Conservation (phyloP, 2,797 vertebrate genomes). For the Moxostoma hubbsi region DNA sequence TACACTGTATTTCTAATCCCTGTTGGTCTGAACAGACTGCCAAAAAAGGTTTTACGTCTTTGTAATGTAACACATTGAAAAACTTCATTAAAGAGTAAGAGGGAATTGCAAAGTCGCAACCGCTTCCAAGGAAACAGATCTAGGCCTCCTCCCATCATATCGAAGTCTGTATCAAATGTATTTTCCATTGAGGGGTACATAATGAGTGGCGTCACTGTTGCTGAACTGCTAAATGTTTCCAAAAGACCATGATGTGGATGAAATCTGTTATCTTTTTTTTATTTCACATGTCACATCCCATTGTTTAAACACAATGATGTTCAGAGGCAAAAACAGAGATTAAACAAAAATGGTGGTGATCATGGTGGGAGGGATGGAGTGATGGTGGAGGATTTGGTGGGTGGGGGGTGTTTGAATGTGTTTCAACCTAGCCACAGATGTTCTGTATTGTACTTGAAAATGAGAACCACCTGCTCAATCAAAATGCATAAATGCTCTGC, state of each 20-base stretch:
- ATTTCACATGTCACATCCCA: conserved; percentile 54
- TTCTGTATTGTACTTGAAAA: conserved; percentile 61
- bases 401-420: conserved; percentile 33
- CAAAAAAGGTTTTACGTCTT: conserved; percentile 36
- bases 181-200: conserved; percentile 33
- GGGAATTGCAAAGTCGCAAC: conserved; percentile 47
- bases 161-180: conserved; percentile 19
- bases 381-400: conserved; percentile 34
- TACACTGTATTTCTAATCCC: conserved; percentile 19
- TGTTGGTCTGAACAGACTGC: conserved; percentile 10
- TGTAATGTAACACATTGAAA: conserved; percentile 31
- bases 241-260: conserved; percentile 33
- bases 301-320: conserved; percentile 55
- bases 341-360: conserved; percentile 36
- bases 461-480: conserved; percentile 61
- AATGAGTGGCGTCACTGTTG: conserved; percentile 38
- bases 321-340: conserved; percentile 52
- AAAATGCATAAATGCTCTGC: conserved; percentile 52
- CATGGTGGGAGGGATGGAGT: conserved; percentile 28
- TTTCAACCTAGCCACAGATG: conserved; percentile 60
- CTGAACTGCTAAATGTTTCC: conserved; percentile 42
- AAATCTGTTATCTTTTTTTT: conserved; percentile 58
- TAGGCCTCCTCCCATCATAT: conserved; percentile 17
- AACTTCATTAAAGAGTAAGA: conserved; percentile 35
- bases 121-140: conserved; percentile 11